Evolutionary conservation across 92 coral and sea anemone species (phyloP).

Genomic region (Zoanthus sansibaricus): DNA sequence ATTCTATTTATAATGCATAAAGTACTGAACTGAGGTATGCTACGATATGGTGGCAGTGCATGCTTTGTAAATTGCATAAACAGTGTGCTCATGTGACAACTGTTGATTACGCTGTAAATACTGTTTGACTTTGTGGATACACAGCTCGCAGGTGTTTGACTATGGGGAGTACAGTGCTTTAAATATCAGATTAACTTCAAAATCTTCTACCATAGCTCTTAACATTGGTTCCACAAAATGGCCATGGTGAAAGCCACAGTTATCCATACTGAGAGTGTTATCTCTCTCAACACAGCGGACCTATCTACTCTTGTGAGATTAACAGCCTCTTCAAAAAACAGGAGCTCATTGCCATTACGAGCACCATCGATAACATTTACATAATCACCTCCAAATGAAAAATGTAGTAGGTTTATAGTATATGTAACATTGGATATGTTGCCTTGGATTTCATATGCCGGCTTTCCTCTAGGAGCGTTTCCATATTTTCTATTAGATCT

Average conservation of each 20-base stretch:
- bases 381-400: constrained; percentile 30
- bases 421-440: background rate
- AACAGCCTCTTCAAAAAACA: constrained; percentile 65
- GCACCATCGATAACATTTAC: background rate
- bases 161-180: too few species aligned
- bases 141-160: too few species aligned
- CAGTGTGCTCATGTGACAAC: too few species aligned
- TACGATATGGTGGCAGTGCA: too few species aligned
- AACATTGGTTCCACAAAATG: too few species aligned
- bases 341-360: constrained; percentile 39
- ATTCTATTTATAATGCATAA: too few species aligned
- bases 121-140: too few species aligned
- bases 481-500: background rate
- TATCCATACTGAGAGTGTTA: constrained; percentile 66
- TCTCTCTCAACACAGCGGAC: constrained; percentile 55
- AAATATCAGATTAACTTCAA: too few species aligned
- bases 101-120: too few species aligned
- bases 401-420: background rate
- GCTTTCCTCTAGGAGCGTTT: background rate
- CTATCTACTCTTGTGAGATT: constrained; percentile 51
- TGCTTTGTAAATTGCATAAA: too few species aligned
- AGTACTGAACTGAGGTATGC: too few species aligned
- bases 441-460: background rate
- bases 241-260: constrained; percentile 32
- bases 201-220: too few species aligned